These are phyloP conservation scores for Pangasius krempfi DNA, from an alignment of 2,797 vertebrate genomes.

Conservation along the genomic window DNA sequence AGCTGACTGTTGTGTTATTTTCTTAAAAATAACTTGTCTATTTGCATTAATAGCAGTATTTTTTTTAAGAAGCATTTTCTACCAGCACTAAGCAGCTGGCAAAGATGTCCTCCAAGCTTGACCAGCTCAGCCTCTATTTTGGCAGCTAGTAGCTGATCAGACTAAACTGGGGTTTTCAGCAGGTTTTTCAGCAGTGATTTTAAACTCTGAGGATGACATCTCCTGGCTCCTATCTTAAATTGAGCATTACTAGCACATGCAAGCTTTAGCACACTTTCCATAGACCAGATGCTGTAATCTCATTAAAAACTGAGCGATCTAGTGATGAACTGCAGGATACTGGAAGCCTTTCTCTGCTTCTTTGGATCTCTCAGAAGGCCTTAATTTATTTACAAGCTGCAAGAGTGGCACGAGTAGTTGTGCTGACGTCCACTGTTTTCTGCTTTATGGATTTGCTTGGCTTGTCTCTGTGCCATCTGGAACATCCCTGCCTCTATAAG, in stretches of 20 bases:
- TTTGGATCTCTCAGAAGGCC: slow-evolving; percentile 20
- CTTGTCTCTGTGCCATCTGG: slow-evolving; percentile 54
- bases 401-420: slow-evolving; percentile 20
- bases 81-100: background rate
- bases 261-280: background rate
- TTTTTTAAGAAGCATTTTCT: background rate
- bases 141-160: background rate
- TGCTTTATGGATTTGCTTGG: slow-evolving; percentile 44
- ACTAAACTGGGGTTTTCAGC: background rate
- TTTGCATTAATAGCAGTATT: background rate
- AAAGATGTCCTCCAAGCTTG: background rate
- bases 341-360: slow-evolving; percentile 55
- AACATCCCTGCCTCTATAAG: slow-evolving; percentile 50
- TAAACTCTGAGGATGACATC: background rate
- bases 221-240: background rate
- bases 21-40: background rate
- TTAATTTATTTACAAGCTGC: slow-evolving; percentile 28
- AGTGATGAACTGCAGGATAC: slow-evolving; percentile 52
- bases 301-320: slow-evolving; percentile 31
- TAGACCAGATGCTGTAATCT: background rate
- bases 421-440: slow-evolving; percentile 39
- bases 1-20: background rate
- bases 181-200: background rate
- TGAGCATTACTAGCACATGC: slow-evolving; percentile 6
- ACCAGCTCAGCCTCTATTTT: background rate